phyloP scores from a whole-genome alignment of 92 coral and sea anemone genomes.

The Heteractis magnifica region DNA sequence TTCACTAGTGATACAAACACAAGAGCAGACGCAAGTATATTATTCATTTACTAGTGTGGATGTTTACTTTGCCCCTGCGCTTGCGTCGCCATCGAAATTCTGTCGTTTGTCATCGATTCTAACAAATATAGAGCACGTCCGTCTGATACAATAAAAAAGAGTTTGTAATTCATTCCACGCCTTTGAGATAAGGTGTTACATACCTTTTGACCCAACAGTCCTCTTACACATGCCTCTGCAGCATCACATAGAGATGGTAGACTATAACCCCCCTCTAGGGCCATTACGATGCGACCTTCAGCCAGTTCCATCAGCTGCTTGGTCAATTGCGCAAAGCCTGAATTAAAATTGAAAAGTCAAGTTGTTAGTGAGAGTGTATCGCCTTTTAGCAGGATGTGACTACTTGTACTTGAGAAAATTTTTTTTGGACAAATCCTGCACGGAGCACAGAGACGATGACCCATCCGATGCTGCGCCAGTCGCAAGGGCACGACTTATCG shows the following conservation, averaged over 20 bases:
- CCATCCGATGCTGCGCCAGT: no score
- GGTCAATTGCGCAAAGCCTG: conserved; percentile 94
- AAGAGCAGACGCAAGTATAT: no score
- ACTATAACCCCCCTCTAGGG: conserved; percentile 97
- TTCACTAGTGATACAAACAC: background rate
- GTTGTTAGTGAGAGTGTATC: background rate
- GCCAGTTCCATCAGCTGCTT: conserved; percentile 94
- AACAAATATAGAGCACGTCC: no score
- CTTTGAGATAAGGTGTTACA: background rate
- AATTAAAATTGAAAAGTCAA: background rate
- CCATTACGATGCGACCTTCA: conserved; percentile 90
- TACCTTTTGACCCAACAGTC: conserved; percentile 85
- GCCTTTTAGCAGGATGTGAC: background rate
- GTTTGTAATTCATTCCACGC: background rate
- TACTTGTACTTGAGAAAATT: no score
- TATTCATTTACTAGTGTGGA: no score
- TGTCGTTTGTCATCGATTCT: no score
- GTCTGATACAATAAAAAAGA: background rate
- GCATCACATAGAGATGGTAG: conserved; percentile 94
- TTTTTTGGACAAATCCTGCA: no score
- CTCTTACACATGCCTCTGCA: conserved; percentile 93
- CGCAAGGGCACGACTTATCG: no score
- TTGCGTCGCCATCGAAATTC: background rate
- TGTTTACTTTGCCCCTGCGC: background rate
- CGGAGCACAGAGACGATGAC: no score